phyloP scores from a whole-genome alignment of 2,888 invertebrate species.

The Drepana falcataria region DNA sequence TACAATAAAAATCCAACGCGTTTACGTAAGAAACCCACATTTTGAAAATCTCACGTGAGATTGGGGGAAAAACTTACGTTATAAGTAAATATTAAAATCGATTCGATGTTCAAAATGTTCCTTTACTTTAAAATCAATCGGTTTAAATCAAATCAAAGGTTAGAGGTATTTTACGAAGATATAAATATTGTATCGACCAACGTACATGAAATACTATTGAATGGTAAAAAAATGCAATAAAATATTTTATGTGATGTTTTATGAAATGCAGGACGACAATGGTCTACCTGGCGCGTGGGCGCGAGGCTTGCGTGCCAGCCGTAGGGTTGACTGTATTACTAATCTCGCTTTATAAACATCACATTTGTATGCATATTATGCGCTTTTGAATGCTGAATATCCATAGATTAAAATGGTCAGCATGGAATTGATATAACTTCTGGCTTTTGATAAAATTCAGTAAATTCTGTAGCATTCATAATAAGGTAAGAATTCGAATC shows the following conservation, averaged over 20 bases:
- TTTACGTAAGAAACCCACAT: too few relatives aligned
- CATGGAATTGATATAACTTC: too few relatives aligned
- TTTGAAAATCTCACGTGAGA: too few relatives aligned
- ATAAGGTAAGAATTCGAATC: too few relatives aligned
- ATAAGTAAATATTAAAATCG: too few relatives aligned
- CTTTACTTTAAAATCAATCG: too few relatives aligned
- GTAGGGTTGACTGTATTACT: constrained; percentile 1
- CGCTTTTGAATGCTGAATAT: neutral
- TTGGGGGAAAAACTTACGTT: neutral
- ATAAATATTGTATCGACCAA: neutral
- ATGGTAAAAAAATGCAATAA: constrained; percentile 1
- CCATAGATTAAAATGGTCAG: neutral
- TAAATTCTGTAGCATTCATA: too few relatives aligned
- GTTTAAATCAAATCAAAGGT: neutral
- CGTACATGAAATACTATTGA: neutral
- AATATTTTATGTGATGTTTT: constrained; percentile 18
- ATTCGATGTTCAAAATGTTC: too few relatives aligned
- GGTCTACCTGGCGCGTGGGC: constrained; percentile 32
- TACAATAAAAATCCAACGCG: too few relatives aligned
- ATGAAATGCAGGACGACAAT: constrained; percentile 27
- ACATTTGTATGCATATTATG: neutral
- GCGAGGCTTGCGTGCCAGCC: constrained; percentile 25
- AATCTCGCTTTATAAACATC: neutral
- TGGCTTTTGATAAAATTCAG: too few relatives aligned
- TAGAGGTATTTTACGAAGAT: neutral